Conservation (phyloP, 1,140 invertebrate genomes). For the Lamellibrachia luymesi region DNA sequence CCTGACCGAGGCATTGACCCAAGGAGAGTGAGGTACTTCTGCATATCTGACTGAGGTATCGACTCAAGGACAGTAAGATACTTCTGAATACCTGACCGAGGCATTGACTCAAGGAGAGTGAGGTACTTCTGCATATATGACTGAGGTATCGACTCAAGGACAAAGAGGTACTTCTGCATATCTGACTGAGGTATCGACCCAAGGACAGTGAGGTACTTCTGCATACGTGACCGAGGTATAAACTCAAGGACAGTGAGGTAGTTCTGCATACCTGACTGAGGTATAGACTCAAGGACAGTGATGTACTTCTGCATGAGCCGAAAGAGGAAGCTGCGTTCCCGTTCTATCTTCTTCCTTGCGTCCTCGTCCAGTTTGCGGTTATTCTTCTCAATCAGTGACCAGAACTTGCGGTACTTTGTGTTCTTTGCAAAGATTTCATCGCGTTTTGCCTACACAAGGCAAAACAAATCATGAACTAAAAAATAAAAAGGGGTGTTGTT, state of each 20-base stretch:
- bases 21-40: background rate
- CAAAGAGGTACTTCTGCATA: background rate
- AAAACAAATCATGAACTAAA: background rate
- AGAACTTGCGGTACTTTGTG: slow-evolving; percentile 90
- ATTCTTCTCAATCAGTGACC: slow-evolving; percentile 84
- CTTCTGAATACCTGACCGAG: background rate
- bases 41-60: background rate
- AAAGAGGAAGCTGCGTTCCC: slow-evolving; percentile 86
- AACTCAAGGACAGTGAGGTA: background rate
- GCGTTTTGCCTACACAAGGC: slow-evolving; percentile 63
- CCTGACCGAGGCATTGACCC: background rate
- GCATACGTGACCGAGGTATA: background rate
- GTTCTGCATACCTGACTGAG: slow-evolving; percentile 60
- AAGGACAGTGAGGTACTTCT: too few relatives aligned
- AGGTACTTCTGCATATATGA: background rate
- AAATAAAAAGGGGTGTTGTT: too few relatives aligned
- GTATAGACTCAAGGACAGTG: slow-evolving; percentile 74
- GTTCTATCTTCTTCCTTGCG: slow-evolving; percentile 71
- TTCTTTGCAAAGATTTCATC: slow-evolving; percentile 82
- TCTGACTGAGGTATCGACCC: too few relatives aligned
- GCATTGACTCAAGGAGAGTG: background rate
- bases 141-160: background rate
- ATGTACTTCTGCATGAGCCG: slow-evolving; percentile 90
- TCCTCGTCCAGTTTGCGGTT: slow-evolving; percentile 70
- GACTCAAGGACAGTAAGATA: background rate